These are phyloP conservation scores for Balearica regulorum DNA, from an alignment of 2,797 vertebrate species.

Conservation along the genomic window DNA sequence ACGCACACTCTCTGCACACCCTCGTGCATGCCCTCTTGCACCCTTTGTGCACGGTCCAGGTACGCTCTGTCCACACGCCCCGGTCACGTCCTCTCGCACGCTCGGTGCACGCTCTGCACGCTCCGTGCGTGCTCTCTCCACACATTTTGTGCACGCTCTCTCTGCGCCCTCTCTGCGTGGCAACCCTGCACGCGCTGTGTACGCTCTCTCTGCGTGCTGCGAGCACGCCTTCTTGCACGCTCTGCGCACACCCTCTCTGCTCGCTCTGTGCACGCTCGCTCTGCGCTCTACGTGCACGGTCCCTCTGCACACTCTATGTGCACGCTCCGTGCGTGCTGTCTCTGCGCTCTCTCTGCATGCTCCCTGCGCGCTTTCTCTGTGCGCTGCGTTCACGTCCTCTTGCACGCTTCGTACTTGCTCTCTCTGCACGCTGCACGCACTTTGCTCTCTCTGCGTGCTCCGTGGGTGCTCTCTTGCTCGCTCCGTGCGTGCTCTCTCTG, in stretches of 20 bases:
- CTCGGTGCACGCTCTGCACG: neutral
- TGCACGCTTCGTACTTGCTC: too few species aligned
- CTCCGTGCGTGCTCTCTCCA: neutral
- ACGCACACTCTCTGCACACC: neutral
- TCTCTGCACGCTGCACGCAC: too few species aligned
- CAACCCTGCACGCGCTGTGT: neutral
- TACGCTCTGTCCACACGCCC: neutral
- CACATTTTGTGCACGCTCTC: rapidly evolving
- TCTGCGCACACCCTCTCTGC: neutral
- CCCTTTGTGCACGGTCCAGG: rapidly evolving
- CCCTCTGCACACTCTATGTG: too few species aligned
- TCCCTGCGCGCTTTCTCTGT: neutral
- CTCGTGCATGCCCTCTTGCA: neutral
- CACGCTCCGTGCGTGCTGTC: too few species aligned
- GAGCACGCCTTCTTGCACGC: too few species aligned
- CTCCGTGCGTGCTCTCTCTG: too few species aligned
- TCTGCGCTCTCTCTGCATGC: too few species aligned
- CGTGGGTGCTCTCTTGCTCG: too few species aligned
- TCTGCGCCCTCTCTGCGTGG: too few species aligned
- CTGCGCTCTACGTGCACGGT: neutral
- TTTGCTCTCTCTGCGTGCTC: too few species aligned
- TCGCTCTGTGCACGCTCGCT: neutral
- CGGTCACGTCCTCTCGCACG: neutral
- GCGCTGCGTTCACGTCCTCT: too few species aligned
- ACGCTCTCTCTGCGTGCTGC: neutral